phyloP scores from a whole-genome alignment of 2,888 invertebrate genomes.

The Eretmocerus hayati region DNA sequence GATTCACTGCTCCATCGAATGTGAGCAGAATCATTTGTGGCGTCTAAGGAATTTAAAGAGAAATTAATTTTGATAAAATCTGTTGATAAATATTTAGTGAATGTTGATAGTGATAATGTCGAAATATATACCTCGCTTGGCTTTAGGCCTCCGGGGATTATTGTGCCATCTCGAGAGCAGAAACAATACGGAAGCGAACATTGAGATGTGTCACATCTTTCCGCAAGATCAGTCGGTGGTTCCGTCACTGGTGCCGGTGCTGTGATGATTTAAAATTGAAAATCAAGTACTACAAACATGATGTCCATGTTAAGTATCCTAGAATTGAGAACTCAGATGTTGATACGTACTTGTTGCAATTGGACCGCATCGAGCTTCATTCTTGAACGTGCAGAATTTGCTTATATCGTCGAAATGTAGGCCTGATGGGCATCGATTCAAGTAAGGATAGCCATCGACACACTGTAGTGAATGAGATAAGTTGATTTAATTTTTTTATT shows the following conservation, averaged over 20 bases:
- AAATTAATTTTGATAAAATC: not conserved
- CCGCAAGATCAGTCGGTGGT: conserved; percentile 70
- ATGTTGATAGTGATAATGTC: conserved; percentile 24
- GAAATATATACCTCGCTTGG: conserved; percentile 78
- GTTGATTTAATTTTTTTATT: no score
- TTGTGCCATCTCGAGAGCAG: conserved; percentile 85
- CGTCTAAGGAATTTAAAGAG: no score
- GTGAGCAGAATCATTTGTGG: conserved; percentile 90
- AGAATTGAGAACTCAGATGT: no score
- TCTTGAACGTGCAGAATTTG: conserved; percentile 85
- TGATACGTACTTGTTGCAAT: conserved; percentile 73
- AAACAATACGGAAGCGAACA: conserved; percentile 84
- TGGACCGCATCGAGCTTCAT: conserved; percentile 85
- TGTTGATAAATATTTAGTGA: not conserved
- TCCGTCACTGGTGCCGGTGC: conserved; percentile 67
- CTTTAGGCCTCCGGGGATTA: conserved; percentile 76
- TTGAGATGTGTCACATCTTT: conserved; percentile 66
- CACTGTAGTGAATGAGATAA: no score
- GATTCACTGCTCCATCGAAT: conserved; percentile 82
- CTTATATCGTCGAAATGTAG: conserved; percentile 84
- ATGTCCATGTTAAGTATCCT: no score
- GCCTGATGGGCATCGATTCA: conserved; percentile 83
- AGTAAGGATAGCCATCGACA: conserved; percentile 81
- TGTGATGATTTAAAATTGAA: conserved; percentile 3
- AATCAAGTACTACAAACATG: no score